A percentile compares a stretch with the other conserved stretches of the same genome.
phyloP scores from a whole-genome alignment of 2,888 invertebrate species.

The Agrochola macilenta region DNA sequence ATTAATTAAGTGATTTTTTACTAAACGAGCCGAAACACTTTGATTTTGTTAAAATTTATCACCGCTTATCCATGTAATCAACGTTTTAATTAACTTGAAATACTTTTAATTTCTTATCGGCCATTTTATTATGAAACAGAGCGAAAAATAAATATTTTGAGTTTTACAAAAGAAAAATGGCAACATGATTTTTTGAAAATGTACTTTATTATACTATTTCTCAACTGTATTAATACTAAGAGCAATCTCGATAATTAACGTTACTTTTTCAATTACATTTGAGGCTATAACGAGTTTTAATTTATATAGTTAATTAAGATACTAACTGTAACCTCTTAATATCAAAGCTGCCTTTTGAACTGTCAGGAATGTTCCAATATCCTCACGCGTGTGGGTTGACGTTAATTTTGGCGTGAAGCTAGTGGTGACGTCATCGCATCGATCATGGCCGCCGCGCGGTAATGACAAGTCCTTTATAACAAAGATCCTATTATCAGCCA shows the following conservation, averaged over 20 bases:
- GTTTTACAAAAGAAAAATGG: neutral
- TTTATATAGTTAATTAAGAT: neutral
- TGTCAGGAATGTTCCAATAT: conserved; percentile 20
- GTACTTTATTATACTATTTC: neutral
- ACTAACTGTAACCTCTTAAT: neutral
- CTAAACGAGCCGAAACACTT: conserved; percentile 49
- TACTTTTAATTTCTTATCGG: conserved; percentile 25
- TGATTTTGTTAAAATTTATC: conserved; percentile 51
- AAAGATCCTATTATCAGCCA: conserved; percentile 63
- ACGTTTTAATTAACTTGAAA: conserved; percentile 43
- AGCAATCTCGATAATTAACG: neutral
- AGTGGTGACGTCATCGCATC: conserved; percentile 54
- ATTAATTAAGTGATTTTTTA: conserved; percentile 64
- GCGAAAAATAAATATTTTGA: neutral
- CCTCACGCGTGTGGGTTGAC: conserved; percentile 10
- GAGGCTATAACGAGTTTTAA: neutral
- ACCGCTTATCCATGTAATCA: conserved; percentile 36
- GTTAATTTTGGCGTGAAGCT: conserved; percentile 43
- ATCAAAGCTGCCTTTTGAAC: neutral
- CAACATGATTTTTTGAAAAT: neutral
- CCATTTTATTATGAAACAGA: neutral
- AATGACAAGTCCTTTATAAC: conserved; percentile 65
- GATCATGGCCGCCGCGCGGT: conserved; percentile 54
- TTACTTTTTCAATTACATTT: neutral
- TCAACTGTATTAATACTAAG: neutral